phyloP scores from a whole-genome alignment of 2,113 vertebrate genomes.

The Uropsilus gracilis region DNA sequence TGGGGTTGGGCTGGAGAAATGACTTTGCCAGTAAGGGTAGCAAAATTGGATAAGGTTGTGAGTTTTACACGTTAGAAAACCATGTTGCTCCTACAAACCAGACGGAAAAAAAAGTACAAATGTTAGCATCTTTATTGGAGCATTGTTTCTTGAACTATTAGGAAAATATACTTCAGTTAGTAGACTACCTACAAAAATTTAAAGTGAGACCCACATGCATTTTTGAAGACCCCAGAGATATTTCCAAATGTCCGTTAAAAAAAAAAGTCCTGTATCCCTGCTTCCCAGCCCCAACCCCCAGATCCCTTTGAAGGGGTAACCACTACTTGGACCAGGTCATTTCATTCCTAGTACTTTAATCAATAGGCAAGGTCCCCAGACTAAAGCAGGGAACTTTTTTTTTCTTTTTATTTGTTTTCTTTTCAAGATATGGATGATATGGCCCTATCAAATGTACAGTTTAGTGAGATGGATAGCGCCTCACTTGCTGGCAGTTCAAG shows the following conservation, averaged over 20 bases:
- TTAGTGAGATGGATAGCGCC: conserved; percentile 88
- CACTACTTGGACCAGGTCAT: background rate
- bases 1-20: background rate
- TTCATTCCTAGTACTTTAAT: conserved; percentile 48
- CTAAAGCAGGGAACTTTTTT: conserved; percentile 60
- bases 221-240: background rate
- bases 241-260: background rate
- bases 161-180: background rate
- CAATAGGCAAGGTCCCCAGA: conserved; percentile 36
- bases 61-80: background rate
- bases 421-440: conserved; percentile 78
- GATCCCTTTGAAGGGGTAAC: background rate
- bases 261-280: background rate
- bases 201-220: background rate
- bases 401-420: conserved; percentile 87
- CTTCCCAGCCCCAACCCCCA: background rate
- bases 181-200: background rate
- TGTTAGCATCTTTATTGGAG: background rate
- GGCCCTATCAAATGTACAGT: conserved; percentile 80
- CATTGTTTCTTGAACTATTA: background rate
- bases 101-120: background rate
- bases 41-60: background rate
- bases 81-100: background rate
- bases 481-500: conserved; percentile 86
- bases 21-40: background rate